These are phyloP conservation scores for Brachyhypopomus occidentalis DNA, from an alignment of 2,113 vertebrate genomes.

Conservation along the genomic window DNA sequence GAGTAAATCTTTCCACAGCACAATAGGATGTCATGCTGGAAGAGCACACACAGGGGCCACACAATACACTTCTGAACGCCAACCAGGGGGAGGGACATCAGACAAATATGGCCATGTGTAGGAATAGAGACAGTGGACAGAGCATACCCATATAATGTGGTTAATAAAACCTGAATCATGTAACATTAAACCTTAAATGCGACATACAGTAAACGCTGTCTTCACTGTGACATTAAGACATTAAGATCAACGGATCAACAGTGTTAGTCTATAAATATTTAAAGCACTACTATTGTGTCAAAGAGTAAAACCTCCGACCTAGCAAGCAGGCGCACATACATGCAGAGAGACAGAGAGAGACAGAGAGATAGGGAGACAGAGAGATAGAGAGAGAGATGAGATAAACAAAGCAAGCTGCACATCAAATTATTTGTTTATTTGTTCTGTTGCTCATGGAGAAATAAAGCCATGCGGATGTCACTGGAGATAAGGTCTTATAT, in stretches of 20 bases:
- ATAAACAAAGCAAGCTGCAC: neutral
- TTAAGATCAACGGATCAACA: neutral
- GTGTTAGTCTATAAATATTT: constrained; percentile 14
- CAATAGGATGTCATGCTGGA: no score
- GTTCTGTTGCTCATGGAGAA: neutral
- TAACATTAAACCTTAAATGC: no score
- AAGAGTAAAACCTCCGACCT: neutral
- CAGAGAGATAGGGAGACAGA: neutral
- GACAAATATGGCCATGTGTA: no score
- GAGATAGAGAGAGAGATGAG: neutral
- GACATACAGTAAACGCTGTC: neutral
- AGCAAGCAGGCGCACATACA: no score
- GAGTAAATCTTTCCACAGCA: no score
- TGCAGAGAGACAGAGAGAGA: neutral
- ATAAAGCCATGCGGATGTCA: neutral
- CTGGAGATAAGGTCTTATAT: neutral
- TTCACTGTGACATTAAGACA: no score
- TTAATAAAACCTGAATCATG: no score
- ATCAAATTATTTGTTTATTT: neutral
- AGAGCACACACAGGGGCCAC: no score
- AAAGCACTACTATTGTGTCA: neutral
- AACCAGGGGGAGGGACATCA: no score
- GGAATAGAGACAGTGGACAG: no score
- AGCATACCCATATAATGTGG: no score
- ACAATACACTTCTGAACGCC: no score